These are phyloP conservation scores for Anoncus sp. DNA, from an alignment of 2,888 invertebrate genomes.

Conservation along the genomic window DNA sequence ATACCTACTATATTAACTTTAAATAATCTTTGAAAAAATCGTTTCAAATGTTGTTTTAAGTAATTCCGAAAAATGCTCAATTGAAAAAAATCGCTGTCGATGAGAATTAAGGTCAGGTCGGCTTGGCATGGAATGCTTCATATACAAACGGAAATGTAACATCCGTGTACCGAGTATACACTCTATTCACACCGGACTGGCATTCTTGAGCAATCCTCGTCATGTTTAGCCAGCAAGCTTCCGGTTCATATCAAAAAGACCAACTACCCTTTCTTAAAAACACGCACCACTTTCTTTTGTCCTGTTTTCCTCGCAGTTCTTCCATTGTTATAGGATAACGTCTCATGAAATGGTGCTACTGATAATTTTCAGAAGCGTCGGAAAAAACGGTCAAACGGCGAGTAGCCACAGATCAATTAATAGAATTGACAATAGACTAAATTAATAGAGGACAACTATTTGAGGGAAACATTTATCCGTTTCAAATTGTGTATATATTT, in stretches of 20 bases:
- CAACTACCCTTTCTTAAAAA: background rate
- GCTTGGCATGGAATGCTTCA: conserved; percentile 3
- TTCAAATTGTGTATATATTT: background rate
- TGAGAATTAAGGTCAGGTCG: background rate
- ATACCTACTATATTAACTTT: too few relatives aligned
- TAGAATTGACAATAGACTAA: background rate
- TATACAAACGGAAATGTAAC: background rate
- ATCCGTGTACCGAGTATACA: background rate
- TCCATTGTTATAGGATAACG: background rate
- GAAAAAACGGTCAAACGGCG: background rate
- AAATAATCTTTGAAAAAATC: too few relatives aligned
- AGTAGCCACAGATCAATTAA: background rate
- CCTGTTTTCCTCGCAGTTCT: background rate
- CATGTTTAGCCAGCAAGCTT: conserved; percentile 10
- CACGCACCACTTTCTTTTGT: background rate
- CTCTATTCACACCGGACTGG: background rate
- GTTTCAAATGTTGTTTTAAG: too few relatives aligned
- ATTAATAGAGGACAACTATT: background rate
- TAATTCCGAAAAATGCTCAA: too few relatives aligned
- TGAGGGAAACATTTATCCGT: background rate
- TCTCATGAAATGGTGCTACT: background rate
- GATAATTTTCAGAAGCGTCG: background rate
- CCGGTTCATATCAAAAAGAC: conserved; percentile 2
- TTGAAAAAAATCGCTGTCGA: too few relatives aligned
- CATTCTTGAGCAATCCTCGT: conserved; percentile 11